Evolutionary conservation across 2,888 invertebrate species (phyloP), one percentile per base, ranked within the genome.

Genomic region (Smittia aterrima): DNA sequence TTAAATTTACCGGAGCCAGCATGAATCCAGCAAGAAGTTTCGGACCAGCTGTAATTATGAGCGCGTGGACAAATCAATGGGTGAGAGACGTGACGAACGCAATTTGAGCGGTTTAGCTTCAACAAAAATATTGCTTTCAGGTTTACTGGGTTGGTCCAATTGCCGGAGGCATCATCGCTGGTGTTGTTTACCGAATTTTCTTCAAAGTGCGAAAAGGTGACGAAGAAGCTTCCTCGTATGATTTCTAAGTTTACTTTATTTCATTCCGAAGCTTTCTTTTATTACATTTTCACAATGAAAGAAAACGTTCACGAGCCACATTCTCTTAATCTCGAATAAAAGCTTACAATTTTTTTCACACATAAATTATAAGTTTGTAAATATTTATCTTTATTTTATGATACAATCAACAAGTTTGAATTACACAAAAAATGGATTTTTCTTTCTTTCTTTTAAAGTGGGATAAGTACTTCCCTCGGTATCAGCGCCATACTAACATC

Each of bases 21-120:
- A 95, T 96, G 95, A 96, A 96, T 84, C 95, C 96, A 0, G 96
- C 96, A 0, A 87, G 96, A 77, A 91, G 92, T 70, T 90, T 96
- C 80, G 96, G 96, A 22, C 92, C 94, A 0, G 93, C 95, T 20
- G 88, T 94, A 9, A 88, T 95, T 53, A 87, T 89, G 83, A 88
- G 89, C 68, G 79, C 84, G 74, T 96, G 93, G 90, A 83, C 85
- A 0, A 80, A 92, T 77, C 95, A 96, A 79, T 96, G 95, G 95
- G 90, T 92, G 84, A 84, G 82, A 76, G 7, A 41, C 41, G 27
- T 32, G 22, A 16, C 32, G 6, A 54, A 11, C 1, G 13, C 74
- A 9, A 47, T n/a, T 47, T 47, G n/a, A 16, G 13, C 16, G 16
- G 75, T 79, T 79, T 80, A 86, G 85, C 11, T 41, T 32, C n/a